phyloP scores from a whole-genome alignment of 2,113 vertebrate species.

The Poicephalus meyeri region DNA sequence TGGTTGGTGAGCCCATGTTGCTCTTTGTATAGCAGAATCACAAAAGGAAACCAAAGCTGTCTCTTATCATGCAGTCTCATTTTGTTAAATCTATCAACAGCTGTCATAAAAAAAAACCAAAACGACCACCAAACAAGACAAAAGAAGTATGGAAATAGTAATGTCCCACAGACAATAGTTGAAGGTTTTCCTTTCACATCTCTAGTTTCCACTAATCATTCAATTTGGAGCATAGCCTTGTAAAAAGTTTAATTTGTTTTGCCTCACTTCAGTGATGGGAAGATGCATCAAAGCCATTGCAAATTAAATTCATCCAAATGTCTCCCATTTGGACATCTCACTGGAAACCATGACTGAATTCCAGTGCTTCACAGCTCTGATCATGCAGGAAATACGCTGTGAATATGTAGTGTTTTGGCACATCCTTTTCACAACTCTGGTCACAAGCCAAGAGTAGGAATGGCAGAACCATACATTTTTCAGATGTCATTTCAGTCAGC shows the following conservation, averaged over 20 bases:
- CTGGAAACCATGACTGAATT: slow-evolving; percentile 37
- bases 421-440: neutral
- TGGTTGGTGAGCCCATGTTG: neutral
- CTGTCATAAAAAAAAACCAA: neutral
- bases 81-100: neutral
- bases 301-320: slow-evolving; percentile 21
- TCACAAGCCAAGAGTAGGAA: neutral
- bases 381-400: slow-evolving; percentile 11
- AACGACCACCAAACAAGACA: neutral
- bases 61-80: neutral
- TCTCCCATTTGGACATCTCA: neutral
- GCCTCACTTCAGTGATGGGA: neutral
- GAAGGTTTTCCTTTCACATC: neutral
- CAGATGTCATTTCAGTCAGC: slow-evolving; percentile 7
- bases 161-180: neutral
- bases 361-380: neutral
- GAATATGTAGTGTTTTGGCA: slow-evolving; percentile 27
- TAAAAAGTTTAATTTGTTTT: slow-evolving; percentile 23
- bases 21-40: neutral
- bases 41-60: neutral
- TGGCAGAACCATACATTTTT: slow-evolving; percentile 22
- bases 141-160: neutral
- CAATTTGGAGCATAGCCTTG: neutral
- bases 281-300: neutral
- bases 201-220: neutral